Base-by-base conservation (phyloP, 1,140 invertebrate species). In the Drosophila aff. region DNA sequence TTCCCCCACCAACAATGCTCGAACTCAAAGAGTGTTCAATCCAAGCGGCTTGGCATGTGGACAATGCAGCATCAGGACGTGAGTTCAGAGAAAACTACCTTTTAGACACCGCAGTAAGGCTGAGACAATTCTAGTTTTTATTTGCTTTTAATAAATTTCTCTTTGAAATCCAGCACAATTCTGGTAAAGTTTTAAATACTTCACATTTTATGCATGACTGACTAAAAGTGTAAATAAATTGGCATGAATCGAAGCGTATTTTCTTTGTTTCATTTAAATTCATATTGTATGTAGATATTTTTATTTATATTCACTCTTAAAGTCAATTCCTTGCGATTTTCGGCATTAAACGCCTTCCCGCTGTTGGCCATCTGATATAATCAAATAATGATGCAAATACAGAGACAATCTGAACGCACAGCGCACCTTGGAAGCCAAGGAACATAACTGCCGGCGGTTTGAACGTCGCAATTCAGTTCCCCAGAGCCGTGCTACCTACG, bases 401-500 rank as follows among this genome's bases (percentile, higher is more conserved):
- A 41, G 28, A 61, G 67, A 79, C 66, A 75, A 79, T 60, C 57
- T 11, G 23, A 40, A 47, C 46, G 40, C 40, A 63, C 33, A 43
- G 59, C 31, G 43, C 62, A 33, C 57, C 66, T 59, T 49, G 55
- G 50, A 53, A 53, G 41, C 49, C 68, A 62, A 49, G 43, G 33
- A 53, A 21, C 43, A 11, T 59, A 38, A 59, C 72, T 58, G 53
- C 71, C 43, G 78, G 46, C 47, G 43, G 57, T 69, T 64, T 62
- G 64, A 82, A 80, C 47, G 76, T 58, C 72, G 49, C 80, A 87
- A 69, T 67, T 89, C 78, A 81, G 83, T 81, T 89, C 81, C 84
- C 84, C 52, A 65, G 77, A 81, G 84, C 53, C 66, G 46, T 67
- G 60, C 49, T 40, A 44, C 36, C 46, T 59, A 18, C 49, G 65